Base-by-base conservation (phyloP, 1,140 invertebrate species). In the Micrasema minimum region DNA sequence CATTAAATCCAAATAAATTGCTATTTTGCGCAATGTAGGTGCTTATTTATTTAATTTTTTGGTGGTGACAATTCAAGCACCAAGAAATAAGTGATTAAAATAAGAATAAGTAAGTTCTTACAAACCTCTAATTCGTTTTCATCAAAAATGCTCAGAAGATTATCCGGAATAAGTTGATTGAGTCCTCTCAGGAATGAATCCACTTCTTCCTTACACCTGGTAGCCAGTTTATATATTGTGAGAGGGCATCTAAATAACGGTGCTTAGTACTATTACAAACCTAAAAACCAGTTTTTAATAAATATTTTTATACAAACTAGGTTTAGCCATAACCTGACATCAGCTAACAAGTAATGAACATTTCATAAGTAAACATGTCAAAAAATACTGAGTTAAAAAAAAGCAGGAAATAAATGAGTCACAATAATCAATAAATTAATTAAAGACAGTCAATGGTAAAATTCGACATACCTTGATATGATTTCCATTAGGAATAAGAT, bases 101-200 rank as follows among this genome's bases (percentile, higher is more conserved):
- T n/a, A n/a, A n/a, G n/a, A n/a, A n/a, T n/a, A n/a, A n/a, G n/a
- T n/a, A n/a, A n/a, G n/a, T n/a, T n/a, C n/a, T n/a, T 38, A 55
- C 62, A 23, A 41, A 96, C 94, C 91, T 98, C 96, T 14, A 97
- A 85, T 85, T 98, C 96, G 84, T 96, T 96, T 83, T 98, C 96
- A 84, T 97, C 96, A 84, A 98, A 97, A 80, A 96, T 96, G 79
- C 93, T 94, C 57, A 97, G 86, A 72, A 98, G 86, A 84, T 96
- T 95, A 81, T 96, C 94, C 1, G 96, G 95, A 76, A 96, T 94
- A 22, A 98, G 88, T 79, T 95, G 91, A 81, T 95, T 94, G 14
- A 98, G 88, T 2, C 96, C 96, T 77, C 92, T 91, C 12, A 96
- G 86, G 83, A 97, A 98, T 69, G 90, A 88, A 78, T 96, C 94